Base-by-base conservation (phyloP, 2,888 invertebrate genomes). In the Clistopyga incitator region DNA sequence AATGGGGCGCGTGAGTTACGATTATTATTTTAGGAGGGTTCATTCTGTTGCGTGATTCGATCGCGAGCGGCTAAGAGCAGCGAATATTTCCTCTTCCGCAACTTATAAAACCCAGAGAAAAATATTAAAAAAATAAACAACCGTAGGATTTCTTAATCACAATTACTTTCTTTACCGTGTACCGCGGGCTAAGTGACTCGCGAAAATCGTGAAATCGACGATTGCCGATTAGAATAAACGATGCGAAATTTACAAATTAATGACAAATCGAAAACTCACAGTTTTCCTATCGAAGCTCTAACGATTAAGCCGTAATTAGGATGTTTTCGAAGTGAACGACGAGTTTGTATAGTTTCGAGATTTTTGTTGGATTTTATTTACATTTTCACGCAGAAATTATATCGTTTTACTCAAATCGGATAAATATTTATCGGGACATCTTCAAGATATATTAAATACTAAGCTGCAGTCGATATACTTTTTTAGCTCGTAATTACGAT, bases 1-100 rank as follows among this genome's bases (percentile, higher is more conserved):
- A 79, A 74, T 80, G 83, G 72, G 72, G 67, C 56, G 75, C 65
- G 68, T 67, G 80, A 68, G 42, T 59, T 67, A 29, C 76, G 74
- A 47, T 29, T 61, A 15, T 61, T 75, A 78, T 61, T 47, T 81
- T 56, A 71, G 50, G 50, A 29, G 61, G 25, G 72, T 70, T 77
- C 65, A 61, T 70, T 78, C 20, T 34, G 45, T 78, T 52, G 45
- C 79, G 71, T 72, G n/a, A 59, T n/a, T 11, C 18, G 38, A 52
- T 20, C 78, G 29, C 29, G 29, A 29, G 78, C 52, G 42, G 68
- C 52, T 65, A 56, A n/a, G 10, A 38, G 56, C 59, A 61, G 29
- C 29, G 29, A 59, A 10, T 29, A 50, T 47, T 61, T 61, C 61
- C 45, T 67, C 25, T 23, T 65, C 56, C 52, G 71, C 45, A 52